A percentile compares a stretch with the other conserved stretches of the same genome.
These are phyloP conservation scores for Diogma glabrata DNA, from an alignment of 2,888 invertebrate species.

Conservation along the genomic window DNA sequence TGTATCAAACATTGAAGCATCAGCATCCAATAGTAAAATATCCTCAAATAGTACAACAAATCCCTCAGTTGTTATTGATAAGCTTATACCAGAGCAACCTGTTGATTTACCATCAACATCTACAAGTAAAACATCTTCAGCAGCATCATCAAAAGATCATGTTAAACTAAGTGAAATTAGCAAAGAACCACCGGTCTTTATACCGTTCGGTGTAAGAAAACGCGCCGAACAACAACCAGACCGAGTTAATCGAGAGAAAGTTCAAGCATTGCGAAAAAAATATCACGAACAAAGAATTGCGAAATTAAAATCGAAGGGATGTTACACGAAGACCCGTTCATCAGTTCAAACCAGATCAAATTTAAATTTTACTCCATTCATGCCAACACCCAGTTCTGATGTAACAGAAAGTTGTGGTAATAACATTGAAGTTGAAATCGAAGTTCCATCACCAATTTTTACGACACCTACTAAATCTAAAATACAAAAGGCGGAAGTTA, in stretches of 20 bases:
- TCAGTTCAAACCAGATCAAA: constrained; percentile 2
- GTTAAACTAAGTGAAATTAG: neutral
- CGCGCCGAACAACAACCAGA: constrained; percentile 38
- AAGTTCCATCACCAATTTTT: too few relatives aligned
- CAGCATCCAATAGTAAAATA: constrained; percentile 21
- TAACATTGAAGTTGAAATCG: too few relatives aligned
- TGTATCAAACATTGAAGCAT: neutral
- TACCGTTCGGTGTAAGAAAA: constrained; percentile 45
- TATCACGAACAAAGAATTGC: constrained; percentile 49
- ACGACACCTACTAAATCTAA: neutral
- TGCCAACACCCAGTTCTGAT: too few relatives aligned
- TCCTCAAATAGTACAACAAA: constrained; percentile 7
- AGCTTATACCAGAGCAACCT: constrained; percentile 27
- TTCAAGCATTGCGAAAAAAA: constrained; percentile 46
- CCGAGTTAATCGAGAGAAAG: constrained; percentile 36
- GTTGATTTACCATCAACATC: constrained; percentile 19
- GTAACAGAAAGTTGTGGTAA: too few relatives aligned
- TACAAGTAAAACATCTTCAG: constrained; percentile 13
- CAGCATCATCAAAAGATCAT: constrained; percentile 14
- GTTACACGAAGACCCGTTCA: neutral
- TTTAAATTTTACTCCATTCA: too few relatives aligned
- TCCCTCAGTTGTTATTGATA: constrained; percentile 26
- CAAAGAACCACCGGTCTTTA: constrained; percentile 24
- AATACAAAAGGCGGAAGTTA: neutral
- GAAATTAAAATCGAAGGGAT: constrained; percentile 26